Evolutionary conservation across 2,113 vertebrate species (phyloP).

Genomic region (Sinosuthora webbiana): DNA sequence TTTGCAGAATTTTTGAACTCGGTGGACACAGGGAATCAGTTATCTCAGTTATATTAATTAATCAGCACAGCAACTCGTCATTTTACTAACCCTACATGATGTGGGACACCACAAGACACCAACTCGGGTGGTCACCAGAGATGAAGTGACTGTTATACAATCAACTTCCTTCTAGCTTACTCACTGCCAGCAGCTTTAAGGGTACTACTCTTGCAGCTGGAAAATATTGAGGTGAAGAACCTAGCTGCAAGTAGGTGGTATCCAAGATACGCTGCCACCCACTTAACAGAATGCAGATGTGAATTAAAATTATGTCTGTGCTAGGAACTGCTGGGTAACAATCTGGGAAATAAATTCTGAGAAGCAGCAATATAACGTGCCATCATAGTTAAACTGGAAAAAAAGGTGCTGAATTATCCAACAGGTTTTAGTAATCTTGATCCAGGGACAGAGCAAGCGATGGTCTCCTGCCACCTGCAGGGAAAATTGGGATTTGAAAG

Average conservation of each 20-base stretch:
- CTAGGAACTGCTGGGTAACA: background rate
- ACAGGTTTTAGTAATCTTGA: background rate
- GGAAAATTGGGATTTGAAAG: background rate
- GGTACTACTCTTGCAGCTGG: background rate
- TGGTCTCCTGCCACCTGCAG: background rate
- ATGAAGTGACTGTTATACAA: background rate
- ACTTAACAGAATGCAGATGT: background rate
- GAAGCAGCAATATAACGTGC: background rate
- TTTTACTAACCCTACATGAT: slow-evolving; percentile 38
- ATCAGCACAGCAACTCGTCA: slow-evolving; percentile 28
- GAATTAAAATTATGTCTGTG: background rate
- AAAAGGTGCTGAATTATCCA: background rate
- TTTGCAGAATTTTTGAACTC: background rate
- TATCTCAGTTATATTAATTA: background rate
- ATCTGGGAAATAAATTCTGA: background rate
- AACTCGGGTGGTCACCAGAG: background rate
- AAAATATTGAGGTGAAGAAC: background rate
- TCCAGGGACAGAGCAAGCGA: background rate
- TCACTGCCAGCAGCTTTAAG: background rate
- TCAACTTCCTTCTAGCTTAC: background rate
- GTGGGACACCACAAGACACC: slow-evolving; percentile 21
- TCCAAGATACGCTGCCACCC: background rate
- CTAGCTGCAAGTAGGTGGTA: background rate
- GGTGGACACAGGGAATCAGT: background rate
- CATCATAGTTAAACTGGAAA: background rate